Evolutionary conservation across 2,113 vertebrate genomes (phyloP).

Genomic region (Phrynosoma blainvillii): DNA sequence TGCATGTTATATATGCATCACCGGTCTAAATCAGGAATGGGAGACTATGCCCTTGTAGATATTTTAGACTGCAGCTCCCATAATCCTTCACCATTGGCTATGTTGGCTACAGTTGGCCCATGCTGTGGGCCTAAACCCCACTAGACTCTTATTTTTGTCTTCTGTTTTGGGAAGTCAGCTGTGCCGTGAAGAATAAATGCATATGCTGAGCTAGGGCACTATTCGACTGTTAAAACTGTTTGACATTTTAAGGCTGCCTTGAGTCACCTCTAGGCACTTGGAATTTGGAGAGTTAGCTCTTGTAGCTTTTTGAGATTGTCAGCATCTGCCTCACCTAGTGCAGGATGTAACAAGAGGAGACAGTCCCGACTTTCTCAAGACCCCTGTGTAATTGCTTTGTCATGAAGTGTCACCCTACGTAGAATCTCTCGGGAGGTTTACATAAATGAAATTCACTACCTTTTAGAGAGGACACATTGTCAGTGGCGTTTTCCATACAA

Average conservation of each 20-base stretch:
- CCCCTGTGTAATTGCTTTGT: conserved; percentile 54
- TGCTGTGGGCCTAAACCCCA: too few relatives aligned
- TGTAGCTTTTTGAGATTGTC: conserved; percentile 48
- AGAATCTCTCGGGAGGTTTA: conserved; percentile 56
- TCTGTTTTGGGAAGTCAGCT: neutral
- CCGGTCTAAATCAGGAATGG: neutral
- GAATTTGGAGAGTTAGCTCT: conserved; percentile 36
- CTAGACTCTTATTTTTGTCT: neutral
- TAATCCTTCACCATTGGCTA: too few relatives aligned
- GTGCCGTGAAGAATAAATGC: rapidly evolving
- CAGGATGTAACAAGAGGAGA: conserved; percentile 50
- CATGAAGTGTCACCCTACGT: conserved; percentile 24
- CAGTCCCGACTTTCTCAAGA: conserved; percentile 52
- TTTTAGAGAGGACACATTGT: conserved; percentile 60
- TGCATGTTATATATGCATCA: neutral
- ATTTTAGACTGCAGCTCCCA: too few relatives aligned
- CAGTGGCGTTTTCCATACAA: conserved; percentile 3
- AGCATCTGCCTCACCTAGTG: conserved; percentile 28
- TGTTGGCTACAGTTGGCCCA: too few relatives aligned
- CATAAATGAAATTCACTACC: conserved; percentile 59
- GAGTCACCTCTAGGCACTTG: conserved; percentile 37
- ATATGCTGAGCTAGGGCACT: rapidly evolving
- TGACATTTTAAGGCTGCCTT: conserved; percentile 22
- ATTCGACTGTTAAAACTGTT: conserved; percentile 32
- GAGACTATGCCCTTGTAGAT: neutral